Percentiles rank a stretch among this genome's conserved stretches.
Conservation (phyloP, 2,888 invertebrate species). For the Lathronympha strigana region DNA sequence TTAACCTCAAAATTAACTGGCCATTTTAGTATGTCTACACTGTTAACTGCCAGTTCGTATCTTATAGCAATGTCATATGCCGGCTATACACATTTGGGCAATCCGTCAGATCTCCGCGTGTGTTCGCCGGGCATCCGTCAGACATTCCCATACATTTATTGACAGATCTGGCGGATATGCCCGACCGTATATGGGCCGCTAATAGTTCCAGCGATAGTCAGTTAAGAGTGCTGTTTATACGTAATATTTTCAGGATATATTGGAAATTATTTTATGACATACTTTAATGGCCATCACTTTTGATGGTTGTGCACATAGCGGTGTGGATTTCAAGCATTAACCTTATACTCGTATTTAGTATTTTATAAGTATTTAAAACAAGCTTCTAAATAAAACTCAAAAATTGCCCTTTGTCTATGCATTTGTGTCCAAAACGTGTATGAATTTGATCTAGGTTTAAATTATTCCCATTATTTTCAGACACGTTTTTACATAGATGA, state of each 20-base stretch:
- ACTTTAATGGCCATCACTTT: conserved; percentile 16
- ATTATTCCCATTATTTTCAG: neutral
- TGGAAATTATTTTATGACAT: neutral
- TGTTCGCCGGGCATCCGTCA: too few species aligned
- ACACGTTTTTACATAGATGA: neutral
- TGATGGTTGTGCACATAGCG: neutral
- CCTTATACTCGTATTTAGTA: neutral
- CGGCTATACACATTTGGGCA: too few species aligned
- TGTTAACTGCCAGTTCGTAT: neutral
- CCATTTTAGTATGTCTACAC: conserved; percentile 5
- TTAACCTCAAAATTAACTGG: neutral
- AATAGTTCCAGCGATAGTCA: too few species aligned
- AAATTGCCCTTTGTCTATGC: neutral
- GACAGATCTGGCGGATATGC: too few species aligned
- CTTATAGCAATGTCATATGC: too few species aligned
- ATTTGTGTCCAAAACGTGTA: neutral
- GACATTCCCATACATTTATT: too few species aligned
- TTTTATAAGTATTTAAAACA: neutral
- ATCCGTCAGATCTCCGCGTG: too few species aligned
- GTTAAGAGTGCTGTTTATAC: too few species aligned
- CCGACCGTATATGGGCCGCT: too few species aligned
- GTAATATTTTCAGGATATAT: too few species aligned
- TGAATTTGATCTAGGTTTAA: neutral
- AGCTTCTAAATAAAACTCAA: neutral
- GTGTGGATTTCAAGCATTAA: neutral